These are phyloP conservation scores for Epiblema foenella DNA, from an alignment of 2,888 invertebrate genomes.

Conservation along the genomic window DNA sequence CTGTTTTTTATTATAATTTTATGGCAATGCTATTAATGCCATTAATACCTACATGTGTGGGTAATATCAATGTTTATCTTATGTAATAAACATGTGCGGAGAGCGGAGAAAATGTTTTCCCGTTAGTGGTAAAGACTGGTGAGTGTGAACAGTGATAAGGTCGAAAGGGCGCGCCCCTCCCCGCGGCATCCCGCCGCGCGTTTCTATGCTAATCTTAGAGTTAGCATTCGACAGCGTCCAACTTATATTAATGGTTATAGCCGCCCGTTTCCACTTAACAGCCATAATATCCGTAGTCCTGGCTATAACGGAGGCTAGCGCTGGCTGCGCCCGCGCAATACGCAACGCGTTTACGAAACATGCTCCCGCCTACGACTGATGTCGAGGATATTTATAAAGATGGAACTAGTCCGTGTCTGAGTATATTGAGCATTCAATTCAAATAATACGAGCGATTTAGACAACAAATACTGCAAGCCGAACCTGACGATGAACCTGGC, in stretches of 20 bases:
- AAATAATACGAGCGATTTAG: conserved; percentile 83
- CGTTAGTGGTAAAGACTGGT: conserved; percentile 80
- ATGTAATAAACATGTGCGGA: conserved; percentile 36
- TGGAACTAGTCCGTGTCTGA: conserved; percentile 80
- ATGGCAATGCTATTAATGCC: background rate
- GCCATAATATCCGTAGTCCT: conserved; percentile 65
- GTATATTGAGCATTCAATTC: conserved; percentile 83
- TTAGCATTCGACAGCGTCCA: conserved; percentile 75
- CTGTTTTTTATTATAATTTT: background rate
- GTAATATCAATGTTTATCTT: conserved; percentile 28
- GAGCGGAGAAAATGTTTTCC: conserved; percentile 73
- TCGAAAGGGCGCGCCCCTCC: conserved; percentile 79
- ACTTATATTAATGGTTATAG: conserved; percentile 81
- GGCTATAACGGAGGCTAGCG: conserved; percentile 55
- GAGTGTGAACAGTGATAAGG: conserved; percentile 79
- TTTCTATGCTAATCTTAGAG: conserved; percentile 81
- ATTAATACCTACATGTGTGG: conserved; percentile 4
- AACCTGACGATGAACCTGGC: conserved; percentile 81
- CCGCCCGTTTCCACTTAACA: conserved; percentile 72
- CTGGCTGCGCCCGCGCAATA: conserved; percentile 65
- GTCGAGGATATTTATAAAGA: conserved; percentile 66
- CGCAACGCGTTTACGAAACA: conserved; percentile 77
- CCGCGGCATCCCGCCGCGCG: conserved; percentile 72
- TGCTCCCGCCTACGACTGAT: conserved; percentile 73
- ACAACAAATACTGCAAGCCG: conserved; percentile 78